A percentile compares a stretch with the other conserved stretches of the same genome.
These are phyloP conservation scores for Dinocampus coccinellae DNA, from an alignment of 2,888 invertebrate species.

Conservation along the genomic window DNA sequence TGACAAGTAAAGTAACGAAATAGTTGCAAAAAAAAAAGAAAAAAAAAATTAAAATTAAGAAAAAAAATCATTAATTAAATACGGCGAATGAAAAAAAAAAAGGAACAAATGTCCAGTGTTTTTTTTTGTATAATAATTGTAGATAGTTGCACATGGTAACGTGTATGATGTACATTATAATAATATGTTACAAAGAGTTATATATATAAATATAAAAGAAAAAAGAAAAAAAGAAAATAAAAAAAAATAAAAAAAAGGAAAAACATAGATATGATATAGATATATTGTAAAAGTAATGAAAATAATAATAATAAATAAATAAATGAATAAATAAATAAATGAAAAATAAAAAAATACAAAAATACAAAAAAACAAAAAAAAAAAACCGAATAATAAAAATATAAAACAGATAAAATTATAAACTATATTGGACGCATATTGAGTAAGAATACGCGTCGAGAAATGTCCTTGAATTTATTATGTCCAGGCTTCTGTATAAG, in stretches of 20 bases:
- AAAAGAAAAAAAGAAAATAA: too few species aligned
- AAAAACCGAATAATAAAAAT: too few species aligned
- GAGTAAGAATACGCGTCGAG: slow-evolving; percentile 22
- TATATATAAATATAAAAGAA: slow-evolving; percentile 53
- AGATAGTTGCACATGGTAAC: slow-evolving; percentile 65
- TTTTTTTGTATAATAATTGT: slow-evolving; percentile 67
- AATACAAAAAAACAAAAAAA: slow-evolving; percentile 55
- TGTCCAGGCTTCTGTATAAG: not conserved
- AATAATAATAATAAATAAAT: slow-evolving; percentile 37
- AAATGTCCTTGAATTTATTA: slow-evolving; percentile 19
- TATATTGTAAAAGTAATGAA: too few species aligned
- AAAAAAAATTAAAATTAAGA: too few species aligned
- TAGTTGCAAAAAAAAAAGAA: slow-evolving; percentile 50
- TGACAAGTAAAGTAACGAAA: slow-evolving; percentile 53
- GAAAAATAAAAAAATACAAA: slow-evolving; percentile 43
- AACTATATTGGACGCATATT: slow-evolving; percentile 51
- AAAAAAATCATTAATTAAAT: slow-evolving; percentile 24
- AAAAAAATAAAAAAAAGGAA: too few species aligned
- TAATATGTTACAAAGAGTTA: slow-evolving; percentile 59
- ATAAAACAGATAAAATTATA: slow-evolving; percentile 49
- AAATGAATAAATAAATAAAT: slow-evolving; percentile 40
- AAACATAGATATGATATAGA: slow-evolving; percentile 40
- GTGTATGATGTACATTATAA: slow-evolving; percentile 64
- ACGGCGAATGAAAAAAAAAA: slow-evolving; percentile 25
- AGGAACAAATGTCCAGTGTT: slow-evolving; percentile 48